phyloP scores from a whole-genome alignment of 2,797 vertebrate species.

The Pyrocephalus nanus region DNA sequence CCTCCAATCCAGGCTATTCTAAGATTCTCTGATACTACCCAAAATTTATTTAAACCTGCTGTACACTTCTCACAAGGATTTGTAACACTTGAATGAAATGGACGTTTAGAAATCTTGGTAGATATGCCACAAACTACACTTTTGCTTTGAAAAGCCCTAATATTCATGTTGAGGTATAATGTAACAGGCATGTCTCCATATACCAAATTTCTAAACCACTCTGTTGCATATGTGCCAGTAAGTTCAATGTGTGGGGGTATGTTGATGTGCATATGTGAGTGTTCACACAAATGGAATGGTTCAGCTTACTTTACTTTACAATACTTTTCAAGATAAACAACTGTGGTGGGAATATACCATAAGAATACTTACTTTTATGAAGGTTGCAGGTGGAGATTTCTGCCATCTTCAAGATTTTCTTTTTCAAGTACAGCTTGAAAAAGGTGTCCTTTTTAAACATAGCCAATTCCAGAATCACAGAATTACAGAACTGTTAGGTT shows the following conservation, averaged over 20 bases:
- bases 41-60: background rate
- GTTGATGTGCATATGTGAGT: background rate
- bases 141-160: background rate
- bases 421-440: background rate
- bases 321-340: background rate
- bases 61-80: background rate
- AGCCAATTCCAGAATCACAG: background rate
- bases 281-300: background rate
- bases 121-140: background rate
- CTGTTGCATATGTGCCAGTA: background rate
- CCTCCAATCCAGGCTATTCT: background rate
- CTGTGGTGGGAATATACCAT: background rate
- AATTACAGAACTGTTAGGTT: background rate
- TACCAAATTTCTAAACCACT: background rate
- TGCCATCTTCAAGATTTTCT: accelerated
- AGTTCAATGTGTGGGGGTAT: background rate
- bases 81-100: background rate
- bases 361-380: background rate
- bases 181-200: background rate
- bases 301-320: background rate
- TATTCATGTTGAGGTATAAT: background rate
- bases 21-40: background rate
- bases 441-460: background rate
- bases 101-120: background rate
- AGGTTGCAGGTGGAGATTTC: background rate